phyloP scores from a whole-genome alignment of 2,888 invertebrate species.

The Physocephala rufipes region DNA sequence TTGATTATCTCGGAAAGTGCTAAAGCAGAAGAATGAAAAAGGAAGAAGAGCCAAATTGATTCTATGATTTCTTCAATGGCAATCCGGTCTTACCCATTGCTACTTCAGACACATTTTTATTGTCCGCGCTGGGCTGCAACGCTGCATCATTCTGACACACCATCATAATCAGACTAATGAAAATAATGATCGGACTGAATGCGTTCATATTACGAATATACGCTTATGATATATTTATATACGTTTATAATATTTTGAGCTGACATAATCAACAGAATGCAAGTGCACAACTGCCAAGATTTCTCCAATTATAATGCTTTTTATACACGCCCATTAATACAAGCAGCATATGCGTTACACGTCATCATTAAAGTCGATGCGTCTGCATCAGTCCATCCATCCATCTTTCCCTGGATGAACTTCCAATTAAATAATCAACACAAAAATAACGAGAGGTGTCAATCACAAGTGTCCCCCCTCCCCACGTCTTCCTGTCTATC shows the following conservation, averaged over 20 bases:
- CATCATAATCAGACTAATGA: constrained; percentile 6
- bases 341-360: background rate
- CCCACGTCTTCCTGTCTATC: no score
- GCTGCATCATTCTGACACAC: background rate
- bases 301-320: background rate
- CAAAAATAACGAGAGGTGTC: constrained; percentile 27
- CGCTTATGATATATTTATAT: background rate
- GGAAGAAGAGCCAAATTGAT: background rate
- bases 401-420: background rate
- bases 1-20: constrained; percentile 62
- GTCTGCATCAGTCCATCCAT: background rate
- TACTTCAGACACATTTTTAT: constrained; percentile 55
- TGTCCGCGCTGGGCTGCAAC: constrained; percentile 40
- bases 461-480: constrained; percentile 6
- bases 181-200: background rate
- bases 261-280: background rate
- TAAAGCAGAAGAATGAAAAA: constrained; percentile 38
- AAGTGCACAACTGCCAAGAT: background rate
- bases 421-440: constrained; percentile 31
- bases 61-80: background rate
- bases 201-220: background rate
- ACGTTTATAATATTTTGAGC: background rate
- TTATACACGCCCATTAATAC: constrained; percentile 2
- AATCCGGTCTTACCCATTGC: constrained; percentile 50
- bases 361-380: background rate